Evolutionary conservation across 53 echinoderm and acorn worm genomes (phyloP).

Genomic region (Paracentrotus lividus): DNA sequence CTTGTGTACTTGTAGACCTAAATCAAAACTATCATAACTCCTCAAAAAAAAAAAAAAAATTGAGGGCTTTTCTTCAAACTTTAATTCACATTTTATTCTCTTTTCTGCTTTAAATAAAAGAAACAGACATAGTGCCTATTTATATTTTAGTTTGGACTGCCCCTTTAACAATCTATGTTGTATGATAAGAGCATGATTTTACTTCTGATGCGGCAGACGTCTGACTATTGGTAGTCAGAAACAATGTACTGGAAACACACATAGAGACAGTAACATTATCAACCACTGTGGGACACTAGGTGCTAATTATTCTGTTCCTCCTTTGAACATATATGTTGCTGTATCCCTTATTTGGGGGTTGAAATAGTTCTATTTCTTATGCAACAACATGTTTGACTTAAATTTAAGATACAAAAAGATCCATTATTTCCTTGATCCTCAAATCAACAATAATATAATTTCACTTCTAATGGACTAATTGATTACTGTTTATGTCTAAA

Average conservation of each 20-base stretch:
- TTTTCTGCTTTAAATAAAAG: neutral
- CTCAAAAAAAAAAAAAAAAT: too few relatives aligned
- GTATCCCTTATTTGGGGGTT: neutral
- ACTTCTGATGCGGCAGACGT: neutral
- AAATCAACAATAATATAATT: too few relatives aligned
- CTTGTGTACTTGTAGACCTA: too few relatives aligned
- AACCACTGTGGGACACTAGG: neutral
- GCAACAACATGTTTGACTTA: too few relatives aligned
- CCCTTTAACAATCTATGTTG: neutral
- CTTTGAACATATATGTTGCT: neutral
- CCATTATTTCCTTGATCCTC: too few relatives aligned
- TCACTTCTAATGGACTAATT: too few relatives aligned
- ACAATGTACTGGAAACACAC: neutral
- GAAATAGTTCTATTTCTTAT: neutral
- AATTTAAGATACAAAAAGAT: too few relatives aligned
- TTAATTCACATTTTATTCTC: neutral
- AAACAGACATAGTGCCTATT: neutral
- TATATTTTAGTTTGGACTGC: too few relatives aligned
- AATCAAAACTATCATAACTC: too few relatives aligned
- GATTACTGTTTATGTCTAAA: too few relatives aligned
- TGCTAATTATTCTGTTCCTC: slow-evolving; percentile 10
- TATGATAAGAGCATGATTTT: neutral
- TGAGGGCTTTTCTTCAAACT: neutral
- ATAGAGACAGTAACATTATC: neutral
- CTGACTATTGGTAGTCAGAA: too few relatives aligned